Evolutionary conservation across 2,113 vertebrate species (phyloP).

Genomic region (Hippoglossus stenolepis): DNA sequence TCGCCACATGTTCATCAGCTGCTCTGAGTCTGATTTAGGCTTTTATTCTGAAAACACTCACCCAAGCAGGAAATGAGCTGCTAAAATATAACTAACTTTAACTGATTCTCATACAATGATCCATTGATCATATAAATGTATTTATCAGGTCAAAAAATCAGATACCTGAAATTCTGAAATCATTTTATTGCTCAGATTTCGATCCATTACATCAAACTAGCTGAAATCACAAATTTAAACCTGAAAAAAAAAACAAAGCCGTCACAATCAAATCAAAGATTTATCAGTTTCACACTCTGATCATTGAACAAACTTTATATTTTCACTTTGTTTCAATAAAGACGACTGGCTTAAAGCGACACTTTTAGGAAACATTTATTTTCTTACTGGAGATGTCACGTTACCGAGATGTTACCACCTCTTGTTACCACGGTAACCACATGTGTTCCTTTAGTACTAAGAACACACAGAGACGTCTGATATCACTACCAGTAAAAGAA

Average conservation of each 20-base stretch:
- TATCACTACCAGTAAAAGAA: neutral
- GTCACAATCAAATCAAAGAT: no score
- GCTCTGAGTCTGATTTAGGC: no score
- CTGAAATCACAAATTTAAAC: neutral
- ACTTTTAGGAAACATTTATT: no score
- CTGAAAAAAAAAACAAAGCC: neutral
- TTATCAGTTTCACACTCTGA: neutral
- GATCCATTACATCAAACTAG: neutral
- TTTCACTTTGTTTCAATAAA: neutral
- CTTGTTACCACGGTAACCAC: no score
- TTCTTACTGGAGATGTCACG: no score
- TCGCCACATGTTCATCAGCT: no score
- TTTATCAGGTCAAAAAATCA: neutral
- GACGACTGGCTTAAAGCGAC: neutral
- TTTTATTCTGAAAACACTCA: no score
- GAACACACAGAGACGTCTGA: neutral
- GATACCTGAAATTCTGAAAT: neutral
- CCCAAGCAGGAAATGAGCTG: no score
- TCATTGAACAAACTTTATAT: neutral
- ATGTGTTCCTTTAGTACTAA: no score
- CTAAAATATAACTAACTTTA: neutral
- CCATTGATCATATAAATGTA: neutral
- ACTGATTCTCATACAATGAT: neutral
- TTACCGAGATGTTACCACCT: no score
- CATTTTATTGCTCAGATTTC: conserved; percentile 1